Base-by-base conservation (phyloP, 2,113 vertebrate genomes). In the Callionymus lyra region DNA sequence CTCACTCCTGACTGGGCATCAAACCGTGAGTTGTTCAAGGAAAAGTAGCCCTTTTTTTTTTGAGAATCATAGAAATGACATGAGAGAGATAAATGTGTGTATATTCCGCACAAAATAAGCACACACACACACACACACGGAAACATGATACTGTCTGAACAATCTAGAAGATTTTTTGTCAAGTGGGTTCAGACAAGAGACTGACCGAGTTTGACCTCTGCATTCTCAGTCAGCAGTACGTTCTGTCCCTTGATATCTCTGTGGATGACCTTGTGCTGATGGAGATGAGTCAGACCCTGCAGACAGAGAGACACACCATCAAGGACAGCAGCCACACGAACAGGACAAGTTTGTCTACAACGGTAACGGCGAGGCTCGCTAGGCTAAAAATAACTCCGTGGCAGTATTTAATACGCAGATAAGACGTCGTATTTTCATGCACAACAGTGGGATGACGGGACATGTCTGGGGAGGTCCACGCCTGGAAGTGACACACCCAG, bases 231-330 rank as follows among this genome's bases (percentile, higher is more conserved):
- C 71, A 94, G 83, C 57, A 94, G 81, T 41, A 94, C 90, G 0
- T 94, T 94, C 70, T 94, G 92, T 16, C 92, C 92, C 66, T 94
- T 94, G 82, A 94, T 94, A 81, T 94, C 92, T 57, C 92, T 68
- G 79, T 94, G 92, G 72, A 94, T 93, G 69, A 94, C 90, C 61
- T 91, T 93, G 82, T 93, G 88, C 8, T 86, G 84, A 10, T 94
- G 92, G 44, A 94, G 90, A 67, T 94, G 91, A 60, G 85, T 81
- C 65, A 94, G 83, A 38, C 92, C 92, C 91, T 93, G 72, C 48
- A 50, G 53, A 63, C 40, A 33, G 36, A 15, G 40, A 55, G 41
- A 59, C 45, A 56, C 17, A 38, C 15, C 6, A 21, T 67, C 34
- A 57, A 54, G 50, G 44, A 54, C 44, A n/a, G 13, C 31, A 34